Evolutionary conservation across 2,113 vertebrate genomes (phyloP).

Genomic region (Acanthochromis polyacanthus): DNA sequence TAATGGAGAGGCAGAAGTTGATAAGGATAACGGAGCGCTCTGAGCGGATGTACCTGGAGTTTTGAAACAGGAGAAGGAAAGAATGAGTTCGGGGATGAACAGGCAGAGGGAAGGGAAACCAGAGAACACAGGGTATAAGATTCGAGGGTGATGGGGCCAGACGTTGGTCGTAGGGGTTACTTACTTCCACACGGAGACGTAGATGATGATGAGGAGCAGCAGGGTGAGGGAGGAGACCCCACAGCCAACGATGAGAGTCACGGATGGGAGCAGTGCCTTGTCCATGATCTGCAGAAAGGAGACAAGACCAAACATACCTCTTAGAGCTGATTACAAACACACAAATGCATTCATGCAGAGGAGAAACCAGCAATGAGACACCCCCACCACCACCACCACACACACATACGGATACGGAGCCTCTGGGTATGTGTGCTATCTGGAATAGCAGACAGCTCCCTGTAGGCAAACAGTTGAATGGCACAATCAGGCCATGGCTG

Average conservation of each 20-base stretch:
- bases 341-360: conserved; percentile 26
- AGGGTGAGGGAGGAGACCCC: conserved; percentile 98
- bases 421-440: conserved; percentile 64
- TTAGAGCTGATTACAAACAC: conserved; percentile 57
- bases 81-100: conserved; percentile 10
- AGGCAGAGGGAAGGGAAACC: conserved; percentile 15
- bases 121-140: background rate
- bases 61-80: conserved; percentile 20
- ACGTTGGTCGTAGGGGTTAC: conserved; percentile 51
- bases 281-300: conserved; percentile 92
- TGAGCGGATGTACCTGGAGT: conserved; percentile 95
- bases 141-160: background rate
- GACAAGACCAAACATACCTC: conserved; percentile 57
- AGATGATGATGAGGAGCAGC: conserved; percentile 98
- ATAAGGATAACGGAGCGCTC: conserved; percentile 98
- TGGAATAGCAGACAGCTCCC: conserved; percentile 75
- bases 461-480: conserved; percentile 72
- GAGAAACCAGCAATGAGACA: conserved; percentile 19
- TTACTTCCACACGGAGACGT: conserved; percentile 99
- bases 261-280: conserved; percentile 93
- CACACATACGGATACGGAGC: conserved; percentile 24
- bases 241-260: conserved; percentile 98
- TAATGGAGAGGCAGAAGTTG: conserved; percentile 99
- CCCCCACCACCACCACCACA: background rate
- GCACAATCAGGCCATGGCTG: conserved; percentile 78